These are phyloP conservation scores for Pseudococcus longispinus DNA, from an alignment of 2,888 invertebrate species.

Conservation along the genomic window DNA sequence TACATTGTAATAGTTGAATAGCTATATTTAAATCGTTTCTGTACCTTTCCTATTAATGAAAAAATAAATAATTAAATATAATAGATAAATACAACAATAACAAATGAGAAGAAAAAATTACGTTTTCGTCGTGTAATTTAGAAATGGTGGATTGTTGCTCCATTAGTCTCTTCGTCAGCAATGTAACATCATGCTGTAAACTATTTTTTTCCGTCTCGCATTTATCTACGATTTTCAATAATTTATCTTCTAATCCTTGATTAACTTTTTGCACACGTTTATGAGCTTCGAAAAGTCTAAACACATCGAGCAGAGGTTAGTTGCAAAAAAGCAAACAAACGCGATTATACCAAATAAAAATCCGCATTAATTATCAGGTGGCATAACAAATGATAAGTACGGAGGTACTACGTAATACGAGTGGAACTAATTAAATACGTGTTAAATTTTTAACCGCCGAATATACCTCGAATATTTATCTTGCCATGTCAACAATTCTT, in stretches of 20 bases:
- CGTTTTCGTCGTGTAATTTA: constrained; percentile 85
- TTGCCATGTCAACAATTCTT: constrained; percentile 85
- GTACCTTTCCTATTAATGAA: constrained; percentile 81
- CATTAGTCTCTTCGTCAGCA: constrained; percentile 80
- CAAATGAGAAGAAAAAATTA: constrained; percentile 64
- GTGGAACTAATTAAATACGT: background rate
- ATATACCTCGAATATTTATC: constrained; percentile 90
- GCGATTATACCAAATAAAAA: background rate
- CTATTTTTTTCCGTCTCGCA: constrained; percentile 88
- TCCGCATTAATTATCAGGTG: background rate
- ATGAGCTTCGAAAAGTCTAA: constrained; percentile 88
- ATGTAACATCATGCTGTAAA: constrained; percentile 85
- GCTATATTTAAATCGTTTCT: constrained; percentile 92
- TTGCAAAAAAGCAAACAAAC: background rate
- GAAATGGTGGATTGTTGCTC: constrained; percentile 85
- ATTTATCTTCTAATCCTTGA: constrained; percentile 92
- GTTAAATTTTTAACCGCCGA: background rate
- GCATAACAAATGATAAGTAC: background rate
- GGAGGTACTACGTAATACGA: background rate
- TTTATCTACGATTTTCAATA: constrained; percentile 88
- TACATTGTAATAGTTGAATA: constrained; percentile 92
- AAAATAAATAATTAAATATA: constrained; percentile 45
- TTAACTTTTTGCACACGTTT: constrained; percentile 93
- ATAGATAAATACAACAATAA: constrained; percentile 29
- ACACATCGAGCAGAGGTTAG: constrained; percentile 32